Evolutionary conservation across 2,797 vertebrate species (phyloP), one percentile per base, ranked within the genome.

Genomic region (Okamejei kenojei): DNA sequence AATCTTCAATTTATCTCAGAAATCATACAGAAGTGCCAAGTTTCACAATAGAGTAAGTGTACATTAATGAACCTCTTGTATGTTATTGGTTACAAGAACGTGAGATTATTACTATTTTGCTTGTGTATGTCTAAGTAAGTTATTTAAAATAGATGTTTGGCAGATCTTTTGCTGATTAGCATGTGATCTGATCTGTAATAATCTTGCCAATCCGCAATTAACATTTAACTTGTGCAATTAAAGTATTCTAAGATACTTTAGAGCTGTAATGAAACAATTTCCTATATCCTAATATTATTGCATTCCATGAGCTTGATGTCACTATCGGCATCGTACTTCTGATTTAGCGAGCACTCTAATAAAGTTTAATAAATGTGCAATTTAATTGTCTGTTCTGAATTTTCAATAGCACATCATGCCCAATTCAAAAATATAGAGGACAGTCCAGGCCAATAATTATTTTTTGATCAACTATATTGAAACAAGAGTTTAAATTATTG

Each of bases 1-100:
- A 2, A 98, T 99, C 95, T 99, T 99, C 96, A 99, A 99, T 96
- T 95, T 99, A 93, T 99, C 98, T 1, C 98, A 98, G 95, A 98
- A 98, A 95, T 99, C 98, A 94, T 99, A 99, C 95, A 98, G 98
- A 45, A 98, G 98, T 93, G 98, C 98, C 96, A 99, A 99, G 96
- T 99, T 99, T 96, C 98, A 99, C 95, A 99, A 99, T 96, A 96
- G 99, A 97, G 99, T 99, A 96, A 96, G 97, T 93, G 54, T 63
- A 10, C 6, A 0, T 73, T 26, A 1, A 21, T 73, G 54, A 35
- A 2, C 0, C 2, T 7, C 82, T 86, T 86, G 32, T 65, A 6
- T 23, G 23, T 54, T 58, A 13, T 54, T 82, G 23, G 45, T n/a
- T 80, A 58, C 8, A 82, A 29, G 23, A 58, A 45, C 23, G 13